Base-by-base conservation (phyloP, 2,888 invertebrate species). In the Clivina fossor region DNA sequence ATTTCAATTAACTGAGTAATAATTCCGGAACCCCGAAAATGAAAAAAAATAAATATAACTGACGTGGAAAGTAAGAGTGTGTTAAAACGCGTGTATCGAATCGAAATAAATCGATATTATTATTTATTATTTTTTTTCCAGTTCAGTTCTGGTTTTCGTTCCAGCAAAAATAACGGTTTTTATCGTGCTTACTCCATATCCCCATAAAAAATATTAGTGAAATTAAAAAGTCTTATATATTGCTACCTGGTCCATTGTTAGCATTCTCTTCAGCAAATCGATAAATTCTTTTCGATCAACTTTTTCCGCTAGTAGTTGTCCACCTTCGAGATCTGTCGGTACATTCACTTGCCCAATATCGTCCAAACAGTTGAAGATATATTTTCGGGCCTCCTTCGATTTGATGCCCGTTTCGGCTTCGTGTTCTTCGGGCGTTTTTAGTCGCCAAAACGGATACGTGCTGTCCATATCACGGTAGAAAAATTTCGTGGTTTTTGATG, bases 301-400 rank as follows among this genome's bases (percentile, higher is more conserved):
- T 74, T 97, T 97, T 76, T 99, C 99, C 0, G 96, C 96, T 69
- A 97, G 77, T 62, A 97, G 78, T 72, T 99, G 98, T 59, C 94
- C 92, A 19, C 96, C 95, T 75, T 98, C 97, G 65, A 98, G 80
- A 77, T 98, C 96, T n/a, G 92, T 93, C 59, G 94, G 94, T 63
- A 94, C 93, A 72, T 95, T 95, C 4, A 95, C 94, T 77, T 93
- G 90, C 60, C 91, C 94, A 73, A 99, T 98, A 74, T 99, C 99
- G 71, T 99, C 99, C 64, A 99, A 81, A 76, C 96, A 96, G 78
- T 98, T 98, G 77, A 99, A 99, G 68, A 99, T 97, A 75, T 99
- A 99, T 76, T 99, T 99, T 68, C 99, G 80, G 3, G 98, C 98
- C 79, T 99, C 99, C 79, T 99, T 99, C 62, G 97, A 96, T 78